These are phyloP conservation scores for Mythimna vitellina DNA, from an alignment of 2,888 invertebrate genomes.

Conservation along the genomic window DNA sequence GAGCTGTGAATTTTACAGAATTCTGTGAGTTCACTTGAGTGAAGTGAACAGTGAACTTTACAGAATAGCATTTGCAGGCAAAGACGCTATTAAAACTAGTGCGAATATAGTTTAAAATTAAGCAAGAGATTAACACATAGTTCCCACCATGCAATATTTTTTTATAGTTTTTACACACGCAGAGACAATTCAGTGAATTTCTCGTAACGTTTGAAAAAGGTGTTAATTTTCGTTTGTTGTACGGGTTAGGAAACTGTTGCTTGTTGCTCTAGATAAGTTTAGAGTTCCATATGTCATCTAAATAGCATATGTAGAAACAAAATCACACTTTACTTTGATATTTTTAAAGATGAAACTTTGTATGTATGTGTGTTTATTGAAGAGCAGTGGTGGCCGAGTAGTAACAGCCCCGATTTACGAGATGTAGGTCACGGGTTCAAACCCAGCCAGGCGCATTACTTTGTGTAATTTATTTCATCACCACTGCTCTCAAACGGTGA, in stretches of 20 bases:
- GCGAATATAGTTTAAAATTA: constrained; percentile 16
- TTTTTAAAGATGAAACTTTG: too few relatives aligned
- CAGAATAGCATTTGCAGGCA: background rate
- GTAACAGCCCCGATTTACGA: too few relatives aligned
- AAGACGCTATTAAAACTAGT: constrained; percentile 8
- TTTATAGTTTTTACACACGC: constrained; percentile 46
- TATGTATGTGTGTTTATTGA: too few relatives aligned
- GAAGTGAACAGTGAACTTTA: background rate
- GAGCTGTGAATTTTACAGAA: too few relatives aligned
- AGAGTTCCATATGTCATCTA: constrained; percentile 17
- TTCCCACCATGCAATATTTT: constrained; percentile 52
- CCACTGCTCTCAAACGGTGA: too few relatives aligned
- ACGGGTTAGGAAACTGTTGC: constrained; percentile 29
- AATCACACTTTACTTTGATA: too few relatives aligned
- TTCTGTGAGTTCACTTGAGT: background rate
- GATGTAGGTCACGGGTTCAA: too few relatives aligned
- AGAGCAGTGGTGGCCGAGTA: too few relatives aligned
- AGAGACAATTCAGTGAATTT: constrained; percentile 53
- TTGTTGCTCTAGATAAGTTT: constrained; percentile 14
- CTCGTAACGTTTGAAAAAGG: constrained; percentile 28
- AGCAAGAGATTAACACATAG: constrained; percentile 37
- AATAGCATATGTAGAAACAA: background rate
- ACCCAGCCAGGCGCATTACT: too few relatives aligned
- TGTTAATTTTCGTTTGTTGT: constrained; percentile 20
- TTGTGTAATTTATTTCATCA: too few relatives aligned